Evolutionary conservation across 1,140 invertebrate genomes (phyloP), one percentile per base, ranked within the genome.

Genomic region (Bombus waltoni): DNA sequence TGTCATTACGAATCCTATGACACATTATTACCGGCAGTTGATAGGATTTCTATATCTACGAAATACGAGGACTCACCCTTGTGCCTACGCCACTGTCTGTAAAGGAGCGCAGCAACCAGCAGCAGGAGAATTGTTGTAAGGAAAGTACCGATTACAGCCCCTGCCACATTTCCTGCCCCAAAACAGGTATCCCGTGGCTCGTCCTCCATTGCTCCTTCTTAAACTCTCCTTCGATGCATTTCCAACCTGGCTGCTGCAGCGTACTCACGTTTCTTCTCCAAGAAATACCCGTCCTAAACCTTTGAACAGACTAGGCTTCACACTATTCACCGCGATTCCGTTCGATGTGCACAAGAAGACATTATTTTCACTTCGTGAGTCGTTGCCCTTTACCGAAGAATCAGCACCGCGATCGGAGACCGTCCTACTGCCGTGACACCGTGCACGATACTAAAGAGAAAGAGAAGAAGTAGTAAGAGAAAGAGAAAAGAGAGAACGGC

Each of bases 71-170:
- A 94, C 94, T 94, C 86, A 96, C 95, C 95, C 93, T 95, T 95
- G 53, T 94, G 92, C 40, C 94, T 93, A 81, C 95, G 95, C 94
- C 95, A 95, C 83, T 95, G 94, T 84, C 92, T 94, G 90, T 95
- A 96, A 57, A 96, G 85, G 71, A 95, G 87, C 42, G 92, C 94
- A 42, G 92, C 94, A 44, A 96, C 85, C 53, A 90, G 94, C 53
- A 95, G 84, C 35, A 96, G 91, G 6, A 96, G 84, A 53, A 95
- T 87, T 65, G 95, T 96, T 38, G 94, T 93, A 59, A 96, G 91
- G 91, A 96, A 95, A 78, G 96, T 96, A 42, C 96, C 96, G 88
- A 96, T 92, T 44, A 96, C 95, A 85, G 96, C 96, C 38, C 96
- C 96, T 83, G 95, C 96, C 66, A 96, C 92, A 86, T 95, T 95